phyloP scores from a whole-genome alignment of 2,888 invertebrate genomes.

The Epistrophe grossulariae region DNA sequence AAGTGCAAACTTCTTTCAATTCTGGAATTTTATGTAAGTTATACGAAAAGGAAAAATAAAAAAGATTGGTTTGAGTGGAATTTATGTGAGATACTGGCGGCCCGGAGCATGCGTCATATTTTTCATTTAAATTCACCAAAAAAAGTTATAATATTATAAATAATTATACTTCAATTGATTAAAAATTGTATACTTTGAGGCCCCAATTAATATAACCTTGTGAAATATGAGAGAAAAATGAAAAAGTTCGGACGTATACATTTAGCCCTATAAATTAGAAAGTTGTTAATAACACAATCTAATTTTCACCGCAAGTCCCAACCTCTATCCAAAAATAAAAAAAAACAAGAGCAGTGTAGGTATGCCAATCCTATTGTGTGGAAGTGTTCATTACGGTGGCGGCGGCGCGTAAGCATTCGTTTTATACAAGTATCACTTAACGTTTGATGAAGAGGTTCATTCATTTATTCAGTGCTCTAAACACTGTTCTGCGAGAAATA shows the following conservation, averaged over 20 bases:
- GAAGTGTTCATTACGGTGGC: background rate
- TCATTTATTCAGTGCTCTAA: constrained; percentile 44
- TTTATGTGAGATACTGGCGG: background rate
- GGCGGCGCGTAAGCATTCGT: background rate
- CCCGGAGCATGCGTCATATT: constrained; percentile 61
- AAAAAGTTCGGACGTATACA: background rate
- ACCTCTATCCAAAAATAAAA: constrained; percentile 1
- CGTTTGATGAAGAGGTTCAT: constrained; percentile 50
- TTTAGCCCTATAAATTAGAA: no score
- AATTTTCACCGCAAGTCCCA: background rate
- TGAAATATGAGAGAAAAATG: background rate
- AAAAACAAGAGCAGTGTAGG: background rate
- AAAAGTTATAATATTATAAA: constrained; percentile 16
- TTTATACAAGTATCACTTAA: constrained; percentile 6
- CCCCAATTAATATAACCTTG: background rate
- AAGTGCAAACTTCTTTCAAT: background rate
- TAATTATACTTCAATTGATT: background rate
- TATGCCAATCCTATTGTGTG: constrained; percentile 9
- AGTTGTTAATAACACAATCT: background rate
- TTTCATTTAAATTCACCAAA: constrained; percentile 28
- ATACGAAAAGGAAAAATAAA: background rate
- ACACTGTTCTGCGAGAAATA: background rate
- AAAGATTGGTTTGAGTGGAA: background rate
- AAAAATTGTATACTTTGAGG: background rate
- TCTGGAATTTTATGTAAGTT: background rate